Percentiles rank a stretch among this genome's conserved stretches.
Conservation (phyloP, 2,888 invertebrate species). For the Xylophagus ater region DNA sequence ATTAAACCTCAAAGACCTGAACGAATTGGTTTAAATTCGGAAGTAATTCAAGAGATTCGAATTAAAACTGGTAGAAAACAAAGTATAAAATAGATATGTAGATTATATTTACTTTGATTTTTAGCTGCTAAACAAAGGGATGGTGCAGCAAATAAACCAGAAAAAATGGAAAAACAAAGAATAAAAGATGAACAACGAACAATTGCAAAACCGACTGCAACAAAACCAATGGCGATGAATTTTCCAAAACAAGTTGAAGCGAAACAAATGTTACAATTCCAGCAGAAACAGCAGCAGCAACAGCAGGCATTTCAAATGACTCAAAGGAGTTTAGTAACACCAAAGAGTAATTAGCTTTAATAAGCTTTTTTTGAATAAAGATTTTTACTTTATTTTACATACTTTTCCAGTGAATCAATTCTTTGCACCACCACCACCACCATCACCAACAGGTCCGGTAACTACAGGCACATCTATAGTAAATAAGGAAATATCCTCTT, state of each 20-base stretch:
- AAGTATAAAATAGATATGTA: neutral
- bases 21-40: slow-evolving; percentile 33
- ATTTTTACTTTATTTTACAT: too few relatives aligned
- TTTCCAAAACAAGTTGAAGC: neutral
- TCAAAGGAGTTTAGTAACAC: too few relatives aligned
- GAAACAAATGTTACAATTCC: neutral
- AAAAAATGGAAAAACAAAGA: slow-evolving; percentile 22
- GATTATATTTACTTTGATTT: neutral
- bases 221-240: slow-evolving; percentile 20
- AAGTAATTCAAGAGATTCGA: slow-evolving; percentile 34
- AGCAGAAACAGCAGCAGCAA: slow-evolving; percentile 9
- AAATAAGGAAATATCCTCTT: too few relatives aligned
- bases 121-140: slow-evolving; percentile 24
- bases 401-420: too few relatives aligned
- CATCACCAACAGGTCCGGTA: too few relatives aligned
- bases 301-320: too few relatives aligned
- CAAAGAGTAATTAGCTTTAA: too few relatives aligned
- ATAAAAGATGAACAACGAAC: slow-evolving; percentile 18
- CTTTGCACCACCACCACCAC: too few relatives aligned
- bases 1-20: slow-evolving; percentile 36
- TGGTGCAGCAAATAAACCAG: slow-evolving; percentile 20
- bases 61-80: slow-evolving; percentile 19
- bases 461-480: too few relatives aligned
- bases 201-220: slow-evolving; percentile 23
- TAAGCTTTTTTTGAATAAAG: too few relatives aligned